Conservation (phyloP, 2,797 vertebrate genomes). For the Anomalospiza imberbis region DNA sequence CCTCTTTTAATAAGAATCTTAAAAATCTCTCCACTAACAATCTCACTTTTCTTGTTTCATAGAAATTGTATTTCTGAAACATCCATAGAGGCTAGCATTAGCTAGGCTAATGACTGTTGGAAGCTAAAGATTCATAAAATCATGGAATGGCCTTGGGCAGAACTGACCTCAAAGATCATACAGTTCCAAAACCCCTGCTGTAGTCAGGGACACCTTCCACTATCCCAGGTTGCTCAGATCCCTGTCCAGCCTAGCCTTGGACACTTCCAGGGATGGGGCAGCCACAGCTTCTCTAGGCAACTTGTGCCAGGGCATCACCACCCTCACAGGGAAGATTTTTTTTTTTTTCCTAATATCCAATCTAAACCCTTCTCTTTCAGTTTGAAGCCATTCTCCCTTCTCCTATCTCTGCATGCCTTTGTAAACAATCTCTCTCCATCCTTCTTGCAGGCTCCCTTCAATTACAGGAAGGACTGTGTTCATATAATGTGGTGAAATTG, state of each 20-base stretch:
- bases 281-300: not conserved
- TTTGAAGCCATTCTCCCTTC: not conserved
- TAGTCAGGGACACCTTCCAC: rapidly evolving
- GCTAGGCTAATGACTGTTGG: not conserved
- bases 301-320: not conserved
- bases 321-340: not conserved
- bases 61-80: not conserved
- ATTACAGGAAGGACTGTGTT: not conserved
- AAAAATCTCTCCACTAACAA: not conserved
- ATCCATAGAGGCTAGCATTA: not conserved
- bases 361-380: not conserved
- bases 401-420: not conserved
- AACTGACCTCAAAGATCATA: not conserved
- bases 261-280: not conserved
- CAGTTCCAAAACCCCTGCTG: not conserved
- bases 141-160: not conserved
- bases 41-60: not conserved
- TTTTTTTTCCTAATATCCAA: not conserved
- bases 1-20: not conserved
- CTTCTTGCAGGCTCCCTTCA: not conserved
- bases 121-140: not conserved
- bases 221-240: rapidly evolving
- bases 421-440: not conserved
- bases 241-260: not conserved
- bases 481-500: not conserved